Evolutionary conservation across 2,797 vertebrate species (phyloP).

Genomic region (Mormyrops boulengeri): DNA sequence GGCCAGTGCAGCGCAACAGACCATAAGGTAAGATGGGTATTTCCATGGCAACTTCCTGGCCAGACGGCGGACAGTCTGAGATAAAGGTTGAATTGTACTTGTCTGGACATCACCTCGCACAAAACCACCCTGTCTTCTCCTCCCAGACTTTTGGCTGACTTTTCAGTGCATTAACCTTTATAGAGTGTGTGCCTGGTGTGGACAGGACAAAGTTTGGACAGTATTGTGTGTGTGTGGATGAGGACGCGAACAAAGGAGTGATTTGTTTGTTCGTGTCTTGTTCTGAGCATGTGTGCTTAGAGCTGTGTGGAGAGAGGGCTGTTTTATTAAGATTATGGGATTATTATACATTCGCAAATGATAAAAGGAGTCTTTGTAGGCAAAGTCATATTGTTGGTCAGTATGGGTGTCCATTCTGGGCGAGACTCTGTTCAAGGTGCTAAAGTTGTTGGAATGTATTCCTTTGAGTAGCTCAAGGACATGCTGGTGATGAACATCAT

Average conservation of each 20-base stretch:
- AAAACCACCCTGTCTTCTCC: conserved; percentile 22
- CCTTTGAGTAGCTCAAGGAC: background rate
- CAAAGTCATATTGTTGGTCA: background rate
- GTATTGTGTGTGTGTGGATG: background rate
- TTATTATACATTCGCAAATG: background rate
- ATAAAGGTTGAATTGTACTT: conserved; percentile 38
- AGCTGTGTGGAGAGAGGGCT: background rate
- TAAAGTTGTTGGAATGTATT: background rate
- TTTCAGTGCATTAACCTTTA: background rate
- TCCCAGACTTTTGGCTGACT: conserved; percentile 24
- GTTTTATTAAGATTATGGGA: background rate
- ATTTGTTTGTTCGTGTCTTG: background rate
- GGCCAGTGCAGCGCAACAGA: background rate
- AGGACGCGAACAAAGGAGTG: background rate
- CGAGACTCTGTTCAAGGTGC: background rate
- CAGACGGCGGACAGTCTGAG: conserved; percentile 35
- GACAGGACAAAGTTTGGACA: background rate
- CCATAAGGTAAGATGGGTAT: conserved; percentile 18
- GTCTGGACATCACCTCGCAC: conserved; percentile 38
- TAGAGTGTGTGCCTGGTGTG: background rate
- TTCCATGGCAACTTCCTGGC: conserved; percentile 33
- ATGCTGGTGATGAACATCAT: background rate
- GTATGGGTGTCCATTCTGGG: background rate
- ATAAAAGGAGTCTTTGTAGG: background rate
- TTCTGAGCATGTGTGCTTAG: background rate